Percentiles rank a stretch among this genome's conserved stretches.
phyloP scores from a whole-genome alignment of 1,140 invertebrate genomes.

The Bombus pyrosoma region DNA sequence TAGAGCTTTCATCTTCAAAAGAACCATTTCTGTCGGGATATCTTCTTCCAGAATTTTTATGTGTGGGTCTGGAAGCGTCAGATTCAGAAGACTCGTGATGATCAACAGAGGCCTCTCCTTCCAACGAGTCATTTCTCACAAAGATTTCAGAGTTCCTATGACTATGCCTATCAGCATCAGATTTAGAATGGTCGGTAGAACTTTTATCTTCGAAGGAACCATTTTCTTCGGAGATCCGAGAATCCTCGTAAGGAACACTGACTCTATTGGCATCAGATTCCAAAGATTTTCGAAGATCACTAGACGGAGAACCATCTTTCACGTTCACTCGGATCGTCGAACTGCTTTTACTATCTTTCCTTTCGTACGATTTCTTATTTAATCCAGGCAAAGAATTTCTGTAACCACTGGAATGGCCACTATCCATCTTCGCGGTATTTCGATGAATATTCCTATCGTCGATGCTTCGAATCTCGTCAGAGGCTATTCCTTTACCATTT shows the following conservation, averaged over 20 bases:
- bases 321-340: not conserved
- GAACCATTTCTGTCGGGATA: not conserved
- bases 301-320: not conserved
- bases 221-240: not conserved
- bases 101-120: too few species aligned
- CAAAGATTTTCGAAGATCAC: too few species aligned
- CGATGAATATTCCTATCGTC: not conserved
- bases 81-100: not conserved
- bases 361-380: not conserved
- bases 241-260: not conserved
- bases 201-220: too few species aligned
- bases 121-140: too few species aligned
- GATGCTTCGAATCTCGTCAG: not conserved
- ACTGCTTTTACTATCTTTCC: not conserved
- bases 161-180: too few species aligned
- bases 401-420: not conserved
- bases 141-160: too few species aligned
- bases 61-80: rapidly evolving
- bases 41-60: too few species aligned
- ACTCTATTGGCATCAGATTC: not conserved
- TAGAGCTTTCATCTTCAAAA: too few species aligned
- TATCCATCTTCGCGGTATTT: not conserved
- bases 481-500: too few species aligned
- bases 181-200: too few species aligned
- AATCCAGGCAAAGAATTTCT: not conserved